Evolutionary conservation across 2,888 invertebrate species (phyloP).

Genomic region (Polydesmus complanatus): DNA sequence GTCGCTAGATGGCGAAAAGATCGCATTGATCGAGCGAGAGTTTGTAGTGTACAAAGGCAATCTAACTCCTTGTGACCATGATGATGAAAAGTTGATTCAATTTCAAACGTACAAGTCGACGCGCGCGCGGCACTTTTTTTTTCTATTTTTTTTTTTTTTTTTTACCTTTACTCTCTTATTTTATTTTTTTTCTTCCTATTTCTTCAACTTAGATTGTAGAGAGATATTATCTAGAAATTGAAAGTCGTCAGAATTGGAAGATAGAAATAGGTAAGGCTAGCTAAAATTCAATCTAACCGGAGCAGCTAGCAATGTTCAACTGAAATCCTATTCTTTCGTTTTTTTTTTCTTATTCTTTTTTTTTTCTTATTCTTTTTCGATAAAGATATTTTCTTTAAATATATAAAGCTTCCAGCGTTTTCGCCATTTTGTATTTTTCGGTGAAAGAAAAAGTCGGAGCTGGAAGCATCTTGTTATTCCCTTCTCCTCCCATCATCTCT

Average conservation of each 20-base stretch:
- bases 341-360: too few species aligned
- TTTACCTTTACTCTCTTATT: not conserved
- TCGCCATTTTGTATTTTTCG: too few species aligned
- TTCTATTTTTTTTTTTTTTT: not conserved
- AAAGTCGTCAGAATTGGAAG: not conserved
- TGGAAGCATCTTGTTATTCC: too few species aligned
- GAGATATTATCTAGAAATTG: not conserved
- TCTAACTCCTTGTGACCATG: not conserved
- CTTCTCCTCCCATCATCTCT: too few species aligned
- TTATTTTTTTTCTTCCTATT: not conserved
- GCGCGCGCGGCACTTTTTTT: not conserved
- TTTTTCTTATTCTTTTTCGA: too few species aligned
- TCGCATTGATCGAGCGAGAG: too few species aligned
- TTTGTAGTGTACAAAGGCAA: not conserved
- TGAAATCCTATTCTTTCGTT: not conserved
- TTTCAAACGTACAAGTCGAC: not conserved
- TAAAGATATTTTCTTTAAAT: too few species aligned
- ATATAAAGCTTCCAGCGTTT: too few species aligned
- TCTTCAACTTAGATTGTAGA: not conserved
- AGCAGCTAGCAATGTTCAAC: not conserved
- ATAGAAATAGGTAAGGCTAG: not conserved
- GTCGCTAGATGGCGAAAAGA: not conserved
- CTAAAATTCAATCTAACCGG: not conserved
- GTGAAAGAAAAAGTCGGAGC: too few species aligned
- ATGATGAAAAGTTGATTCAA: not conserved